These are phyloP conservation scores for Leptopilina drosophilae DNA, from an alignment of 2,888 invertebrate genomes.

Conservation along the genomic window DNA sequence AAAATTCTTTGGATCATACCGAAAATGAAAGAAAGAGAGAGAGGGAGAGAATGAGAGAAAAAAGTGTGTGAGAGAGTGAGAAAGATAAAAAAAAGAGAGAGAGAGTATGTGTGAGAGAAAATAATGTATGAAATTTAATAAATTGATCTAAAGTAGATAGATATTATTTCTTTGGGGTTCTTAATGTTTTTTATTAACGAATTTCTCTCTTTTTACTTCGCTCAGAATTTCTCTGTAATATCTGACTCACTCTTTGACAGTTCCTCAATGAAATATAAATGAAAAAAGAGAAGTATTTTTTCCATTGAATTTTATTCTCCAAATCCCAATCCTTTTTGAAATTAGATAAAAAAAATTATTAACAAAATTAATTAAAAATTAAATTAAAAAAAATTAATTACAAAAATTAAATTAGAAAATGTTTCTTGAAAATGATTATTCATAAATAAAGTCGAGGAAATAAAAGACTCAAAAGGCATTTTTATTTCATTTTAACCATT, in stretches of 20 bases:
- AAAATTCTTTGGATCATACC: slow-evolving; percentile 72
- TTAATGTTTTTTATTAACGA: slow-evolving; percentile 42
- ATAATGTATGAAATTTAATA: slow-evolving; percentile 50
- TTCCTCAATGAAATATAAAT: slow-evolving; percentile 67
- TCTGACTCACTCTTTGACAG: slow-evolving; percentile 56
- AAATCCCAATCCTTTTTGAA: not conserved
- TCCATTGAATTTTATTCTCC: slow-evolving; percentile 37
- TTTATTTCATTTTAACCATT: slow-evolving; percentile 56
- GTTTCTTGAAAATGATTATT: too few relatives aligned
- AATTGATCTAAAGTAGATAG: slow-evolving; percentile 44
- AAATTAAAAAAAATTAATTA: too few relatives aligned
- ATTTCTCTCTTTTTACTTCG: slow-evolving; percentile 45
- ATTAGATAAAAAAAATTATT: too few relatives aligned
- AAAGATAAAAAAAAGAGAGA: slow-evolving; percentile 45
- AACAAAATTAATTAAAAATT: too few relatives aligned
- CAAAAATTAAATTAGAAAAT: too few relatives aligned
- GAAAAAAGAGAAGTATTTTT: slow-evolving; percentile 42
- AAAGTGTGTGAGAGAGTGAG: slow-evolving; percentile 47
- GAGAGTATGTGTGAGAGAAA: slow-evolving; percentile 11
- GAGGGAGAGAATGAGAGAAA: slow-evolving; percentile 43
- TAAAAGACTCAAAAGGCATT: slow-evolving; percentile 44
- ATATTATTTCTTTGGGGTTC: slow-evolving; percentile 46
- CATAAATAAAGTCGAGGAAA: slow-evolving; percentile 24
- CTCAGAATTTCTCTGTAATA: slow-evolving; percentile 49
- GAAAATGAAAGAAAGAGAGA: slow-evolving; percentile 52